phyloP scores from a whole-genome alignment of 2,113 vertebrate species.

The Girardinichthys multiradiatus region DNA sequence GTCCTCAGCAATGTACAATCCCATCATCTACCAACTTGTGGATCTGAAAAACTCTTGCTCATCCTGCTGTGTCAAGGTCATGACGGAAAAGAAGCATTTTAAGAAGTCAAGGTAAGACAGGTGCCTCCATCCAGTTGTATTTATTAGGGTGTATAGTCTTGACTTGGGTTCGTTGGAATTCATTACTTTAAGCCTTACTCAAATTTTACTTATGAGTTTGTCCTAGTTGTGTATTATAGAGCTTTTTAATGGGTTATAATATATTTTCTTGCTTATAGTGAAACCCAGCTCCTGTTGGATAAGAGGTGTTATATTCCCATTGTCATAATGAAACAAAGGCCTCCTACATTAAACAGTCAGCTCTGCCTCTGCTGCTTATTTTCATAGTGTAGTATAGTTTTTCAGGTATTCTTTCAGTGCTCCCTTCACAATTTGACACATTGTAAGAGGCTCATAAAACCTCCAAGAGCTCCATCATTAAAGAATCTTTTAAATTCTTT shows the following conservation, averaged over 20 bases:
- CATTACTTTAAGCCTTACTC: background rate
- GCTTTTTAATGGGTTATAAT: background rate
- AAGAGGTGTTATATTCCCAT: background rate
- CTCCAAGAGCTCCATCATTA: background rate
- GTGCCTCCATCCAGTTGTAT: background rate
- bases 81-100: conserved; percentile 78
- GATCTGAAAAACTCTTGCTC: conserved; percentile 83
- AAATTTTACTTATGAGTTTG: too few relatives aligned
- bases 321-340: background rate
- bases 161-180: background rate
- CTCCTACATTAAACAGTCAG: background rate
- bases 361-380: background rate
- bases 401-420: background rate
- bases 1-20: conserved; percentile 97
- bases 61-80: conserved; percentile 63
- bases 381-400: too few relatives aligned
- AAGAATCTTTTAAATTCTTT: background rate
- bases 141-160: background rate
- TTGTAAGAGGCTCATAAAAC: background rate
- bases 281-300: too few relatives aligned
- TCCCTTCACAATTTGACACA: background rate
- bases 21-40: conserved; percentile 94
- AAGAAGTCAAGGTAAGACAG: conserved; percentile 83
- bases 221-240: too few relatives aligned
- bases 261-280: too few relatives aligned